Percentiles rank a stretch among this genome's conserved stretches.
Evolutionary conservation across 2,888 invertebrate species (phyloP).

Genomic region (Charanyca ferruginea): DNA sequence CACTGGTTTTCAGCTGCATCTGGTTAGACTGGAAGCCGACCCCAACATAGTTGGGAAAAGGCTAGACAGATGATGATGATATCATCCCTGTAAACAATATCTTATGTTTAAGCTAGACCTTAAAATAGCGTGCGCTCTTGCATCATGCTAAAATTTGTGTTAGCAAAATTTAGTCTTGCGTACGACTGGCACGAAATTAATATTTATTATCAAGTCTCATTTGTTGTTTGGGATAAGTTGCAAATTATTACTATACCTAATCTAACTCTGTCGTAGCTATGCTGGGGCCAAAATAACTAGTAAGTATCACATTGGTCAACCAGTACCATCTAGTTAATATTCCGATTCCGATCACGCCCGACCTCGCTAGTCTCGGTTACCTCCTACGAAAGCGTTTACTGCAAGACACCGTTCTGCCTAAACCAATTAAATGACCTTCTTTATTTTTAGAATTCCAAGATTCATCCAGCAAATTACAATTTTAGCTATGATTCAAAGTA

Average conservation of each 20-base stretch:
- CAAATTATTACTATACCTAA: neutral
- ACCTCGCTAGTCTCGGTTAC: constrained; percentile 62
- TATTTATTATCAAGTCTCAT: constrained; percentile 6
- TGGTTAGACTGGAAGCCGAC: too few relatives aligned
- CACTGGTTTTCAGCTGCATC: too few relatives aligned
- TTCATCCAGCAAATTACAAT: neutral
- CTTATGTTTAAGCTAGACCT: neutral
- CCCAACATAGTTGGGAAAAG: too few relatives aligned
- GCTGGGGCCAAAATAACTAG: constrained; percentile 20
- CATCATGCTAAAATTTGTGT: neutral
- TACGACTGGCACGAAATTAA: neutral
- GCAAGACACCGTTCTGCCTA: constrained; percentile 63
- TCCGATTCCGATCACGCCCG: constrained; percentile 66
- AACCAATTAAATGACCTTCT: constrained; percentile 29
- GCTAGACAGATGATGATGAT: too few relatives aligned
- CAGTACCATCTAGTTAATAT: constrained; percentile 26
- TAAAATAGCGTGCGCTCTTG: neutral
- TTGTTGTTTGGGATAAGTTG: neutral
- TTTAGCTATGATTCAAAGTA: neutral
- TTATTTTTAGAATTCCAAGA: constrained; percentile 11
- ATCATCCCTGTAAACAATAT: neutral
- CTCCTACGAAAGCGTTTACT: constrained; percentile 65
- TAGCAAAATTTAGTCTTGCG: constrained; percentile 3
- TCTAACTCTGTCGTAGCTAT: neutral
- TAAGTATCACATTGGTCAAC: constrained; percentile 48